These are phyloP conservation scores for Trachythela sp. DNA, from an alignment of 64 coral and sea anemone species.

Conservation along the genomic window DNA sequence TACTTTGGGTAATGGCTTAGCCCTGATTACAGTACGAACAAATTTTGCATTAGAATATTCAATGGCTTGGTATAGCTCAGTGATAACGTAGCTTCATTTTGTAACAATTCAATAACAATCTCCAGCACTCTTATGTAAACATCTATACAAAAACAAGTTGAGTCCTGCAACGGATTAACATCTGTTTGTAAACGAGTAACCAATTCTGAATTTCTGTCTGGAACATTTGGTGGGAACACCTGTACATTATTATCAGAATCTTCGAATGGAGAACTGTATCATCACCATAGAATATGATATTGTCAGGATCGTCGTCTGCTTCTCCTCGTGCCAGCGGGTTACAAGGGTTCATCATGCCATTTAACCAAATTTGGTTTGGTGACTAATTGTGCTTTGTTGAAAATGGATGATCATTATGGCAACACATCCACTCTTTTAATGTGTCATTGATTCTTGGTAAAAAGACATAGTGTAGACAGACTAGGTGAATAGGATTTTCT, in stretches of 20 bases:
- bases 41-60: no score
- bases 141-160: not conserved
- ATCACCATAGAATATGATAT: not conserved
- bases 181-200: no score
- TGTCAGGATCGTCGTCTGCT: not conserved
- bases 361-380: not conserved
- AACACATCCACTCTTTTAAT: not conserved
- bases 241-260: not conserved
- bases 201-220: no score
- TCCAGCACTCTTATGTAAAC: not conserved
- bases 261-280: not conserved
- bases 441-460: not conserved
- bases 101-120: no score
- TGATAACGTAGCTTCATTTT: no score
- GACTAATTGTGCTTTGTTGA: not conserved
- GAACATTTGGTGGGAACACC: not conserved
- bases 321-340: not conserved
- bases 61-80: no score
- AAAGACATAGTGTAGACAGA: not conserved
- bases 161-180: not conserved
- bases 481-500: not conserved
- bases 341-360: not conserved
- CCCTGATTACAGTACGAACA: no score
- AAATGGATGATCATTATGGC: not conserved
- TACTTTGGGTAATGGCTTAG: no score